These are phyloP conservation scores for Phaethon lepturus DNA, from an alignment of 2,113 vertebrate species.

Conservation along the genomic window DNA sequence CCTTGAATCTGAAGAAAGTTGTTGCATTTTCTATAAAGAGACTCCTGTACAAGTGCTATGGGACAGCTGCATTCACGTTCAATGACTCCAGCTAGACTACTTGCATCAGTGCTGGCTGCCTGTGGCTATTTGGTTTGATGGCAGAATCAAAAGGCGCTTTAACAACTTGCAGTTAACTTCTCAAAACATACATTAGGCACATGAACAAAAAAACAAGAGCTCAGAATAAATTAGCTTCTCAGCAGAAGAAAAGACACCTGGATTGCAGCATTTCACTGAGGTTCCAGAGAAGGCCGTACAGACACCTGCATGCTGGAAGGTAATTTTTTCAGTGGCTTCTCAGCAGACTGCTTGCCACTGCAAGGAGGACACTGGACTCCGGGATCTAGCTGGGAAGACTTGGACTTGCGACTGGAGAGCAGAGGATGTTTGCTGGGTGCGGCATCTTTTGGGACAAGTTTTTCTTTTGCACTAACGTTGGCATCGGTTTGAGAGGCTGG, in stretches of 20 bases:
- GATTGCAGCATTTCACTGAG: conserved; percentile 84
- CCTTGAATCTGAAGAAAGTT: conserved; percentile 31
- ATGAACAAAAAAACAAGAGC: conserved; percentile 77
- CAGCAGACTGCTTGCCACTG: conserved; percentile 83
- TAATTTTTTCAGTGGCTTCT: conserved; percentile 85
- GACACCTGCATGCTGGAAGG: conserved; percentile 90
- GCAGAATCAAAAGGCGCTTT: conserved; percentile 89
- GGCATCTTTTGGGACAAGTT: conserved; percentile 78
- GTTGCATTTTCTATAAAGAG: conserved; percentile 55
- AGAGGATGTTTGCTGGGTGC: conserved; percentile 86
- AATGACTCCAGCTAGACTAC: conserved; percentile 73
- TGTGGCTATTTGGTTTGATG: conserved; percentile 86
- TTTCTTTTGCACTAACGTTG: conserved; percentile 69
- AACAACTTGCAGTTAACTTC: conserved; percentile 79
- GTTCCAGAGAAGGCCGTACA: conserved; percentile 88
- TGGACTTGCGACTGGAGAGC: conserved; percentile 86
- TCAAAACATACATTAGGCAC: conserved; percentile 83
- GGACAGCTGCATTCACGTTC: conserved; percentile 71
- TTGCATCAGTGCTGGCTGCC: conserved; percentile 80
- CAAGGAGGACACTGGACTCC: conserved; percentile 79
- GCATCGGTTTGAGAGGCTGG: conserved; percentile 47
- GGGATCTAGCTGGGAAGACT: conserved; percentile 88
- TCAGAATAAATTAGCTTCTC: conserved; percentile 85
- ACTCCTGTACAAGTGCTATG: conserved; percentile 52
- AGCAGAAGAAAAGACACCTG: conserved; percentile 76